Percentiles rank a stretch among this genome's conserved stretches.
Evolutionary conservation across 2,113 vertebrate genomes (phyloP).

Genomic region (Catharus fuscescens): DNA sequence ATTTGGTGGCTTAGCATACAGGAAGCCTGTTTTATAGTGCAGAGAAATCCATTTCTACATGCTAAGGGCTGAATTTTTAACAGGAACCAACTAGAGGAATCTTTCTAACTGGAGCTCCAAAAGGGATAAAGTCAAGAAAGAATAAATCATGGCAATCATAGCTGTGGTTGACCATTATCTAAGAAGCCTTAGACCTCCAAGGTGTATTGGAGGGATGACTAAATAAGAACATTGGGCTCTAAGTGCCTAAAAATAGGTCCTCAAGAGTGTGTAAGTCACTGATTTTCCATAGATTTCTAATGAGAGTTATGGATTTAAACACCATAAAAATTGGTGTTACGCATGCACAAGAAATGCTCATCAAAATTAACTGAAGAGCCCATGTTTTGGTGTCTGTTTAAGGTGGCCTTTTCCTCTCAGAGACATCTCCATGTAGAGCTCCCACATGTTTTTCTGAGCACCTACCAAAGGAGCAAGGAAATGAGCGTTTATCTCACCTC

Average conservation of each 20-base stretch:
- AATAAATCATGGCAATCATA: not conserved
- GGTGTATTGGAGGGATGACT: not conserved
- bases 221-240: not conserved
- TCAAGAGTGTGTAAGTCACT: not conserved
- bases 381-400: not conserved
- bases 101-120: not conserved
- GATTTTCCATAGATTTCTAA: not conserved
- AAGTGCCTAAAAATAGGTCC: not conserved
- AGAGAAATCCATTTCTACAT: conserved; percentile 32
- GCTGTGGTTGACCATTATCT: not conserved
- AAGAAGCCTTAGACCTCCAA: not conserved
- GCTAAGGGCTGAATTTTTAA: conserved; percentile 11
- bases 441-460: not conserved
- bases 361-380: not conserved
- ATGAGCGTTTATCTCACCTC: not conserved
- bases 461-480: not conserved
- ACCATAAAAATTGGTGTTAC: not conserved
- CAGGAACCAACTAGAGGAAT: not conserved
- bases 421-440: not conserved
- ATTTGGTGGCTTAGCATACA: conserved; percentile 36
- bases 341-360: not conserved
- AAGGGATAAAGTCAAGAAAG: not conserved
- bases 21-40: not conserved
- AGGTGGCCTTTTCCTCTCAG: not conserved
- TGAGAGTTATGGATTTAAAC: not conserved